Percentiles rank a stretch among this genome's conserved stretches.
These are phyloP conservation scores for Crax fasciolata DNA, from an alignment of 2,797 vertebrate genomes.

Conservation along the genomic window DNA sequence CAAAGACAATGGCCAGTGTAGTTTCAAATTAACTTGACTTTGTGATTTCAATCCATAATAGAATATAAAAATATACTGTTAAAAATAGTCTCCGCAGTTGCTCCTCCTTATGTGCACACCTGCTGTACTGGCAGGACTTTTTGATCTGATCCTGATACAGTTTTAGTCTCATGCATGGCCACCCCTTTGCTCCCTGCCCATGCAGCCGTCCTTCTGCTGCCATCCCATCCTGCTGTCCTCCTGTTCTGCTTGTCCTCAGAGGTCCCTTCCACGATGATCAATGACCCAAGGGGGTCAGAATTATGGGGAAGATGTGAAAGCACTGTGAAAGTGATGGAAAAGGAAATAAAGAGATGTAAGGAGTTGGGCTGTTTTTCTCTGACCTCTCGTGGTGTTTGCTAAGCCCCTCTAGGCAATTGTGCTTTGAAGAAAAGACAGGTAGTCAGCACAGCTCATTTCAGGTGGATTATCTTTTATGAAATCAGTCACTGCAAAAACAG, in stretches of 20 bases:
- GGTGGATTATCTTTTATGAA: neutral
- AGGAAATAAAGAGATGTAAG: neutral
- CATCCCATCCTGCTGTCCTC: neutral
- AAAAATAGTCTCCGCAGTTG: constrained; percentile 18
- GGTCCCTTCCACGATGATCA: neutral
- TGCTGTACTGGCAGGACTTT: constrained; percentile 16
- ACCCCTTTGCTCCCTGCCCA: neutral
- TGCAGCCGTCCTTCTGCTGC: neutral
- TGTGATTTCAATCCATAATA: constrained; percentile 9
- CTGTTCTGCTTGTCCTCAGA: neutral
- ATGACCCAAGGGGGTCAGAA: neutral
- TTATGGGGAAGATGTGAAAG: neutral
- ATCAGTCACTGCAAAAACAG: neutral
- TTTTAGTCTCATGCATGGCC: neutral
- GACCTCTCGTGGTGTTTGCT: neutral
- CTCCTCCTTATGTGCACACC: neutral
- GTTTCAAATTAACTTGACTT: neutral
- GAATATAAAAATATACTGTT: neutral
- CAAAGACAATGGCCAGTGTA: neutral
- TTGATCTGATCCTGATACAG: neutral
- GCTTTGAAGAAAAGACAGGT: neutral
- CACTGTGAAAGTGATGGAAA: rapidly evolving
- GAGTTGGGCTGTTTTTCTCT: neutral
- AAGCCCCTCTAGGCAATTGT: neutral
- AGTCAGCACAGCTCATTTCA: neutral